Conservation (phyloP, 1,140 invertebrate species). For the Oryzaephilus surinamensis region DNA sequence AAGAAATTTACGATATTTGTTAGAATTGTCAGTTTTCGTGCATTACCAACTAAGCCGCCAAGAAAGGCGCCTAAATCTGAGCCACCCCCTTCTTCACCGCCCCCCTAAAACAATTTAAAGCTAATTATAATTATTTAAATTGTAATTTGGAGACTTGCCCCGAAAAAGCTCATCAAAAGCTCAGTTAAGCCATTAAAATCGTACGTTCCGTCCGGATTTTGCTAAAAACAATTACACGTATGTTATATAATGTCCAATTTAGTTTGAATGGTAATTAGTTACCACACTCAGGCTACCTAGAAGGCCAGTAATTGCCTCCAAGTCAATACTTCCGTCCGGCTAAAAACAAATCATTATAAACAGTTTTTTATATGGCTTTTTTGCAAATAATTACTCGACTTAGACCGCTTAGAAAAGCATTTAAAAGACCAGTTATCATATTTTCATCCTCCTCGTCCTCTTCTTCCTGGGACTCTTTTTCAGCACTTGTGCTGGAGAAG, state of each 20-base stretch:
- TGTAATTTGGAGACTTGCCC: constrained; percentile 31
- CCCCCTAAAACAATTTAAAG: constrained; percentile 28
- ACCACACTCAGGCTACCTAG: constrained; percentile 38
- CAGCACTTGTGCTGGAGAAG: constrained; percentile 8
- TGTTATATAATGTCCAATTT: too few species aligned
- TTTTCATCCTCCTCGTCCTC: constrained; percentile 21
- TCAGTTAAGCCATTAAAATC: constrained; percentile 37
- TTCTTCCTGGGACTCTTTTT: constrained; percentile 15
- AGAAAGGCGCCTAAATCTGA: constrained; percentile 40
- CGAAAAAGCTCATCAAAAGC: constrained; percentile 37
- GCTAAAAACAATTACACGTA: too few species aligned
- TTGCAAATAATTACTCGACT: constrained; percentile 28
- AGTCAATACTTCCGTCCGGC: constrained; percentile 31
- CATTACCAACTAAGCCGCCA: constrained; percentile 38
- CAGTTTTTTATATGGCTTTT: constrained; percentile 1
- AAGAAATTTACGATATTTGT: too few species aligned
- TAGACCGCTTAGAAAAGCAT: constrained; percentile 37
- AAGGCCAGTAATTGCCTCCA: constrained; percentile 29
- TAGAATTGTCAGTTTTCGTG: too few species aligned
- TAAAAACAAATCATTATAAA: constrained; percentile 14
- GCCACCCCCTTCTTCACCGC: constrained; percentile 37
- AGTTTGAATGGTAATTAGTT: constrained; percentile 13
- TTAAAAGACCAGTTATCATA: constrained; percentile 29
- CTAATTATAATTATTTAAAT: background rate
- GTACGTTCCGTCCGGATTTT: constrained; percentile 31